Percentiles rank a stretch among this genome's conserved stretches.
Evolutionary conservation across 2,113 vertebrate species (phyloP).

Genomic region (Lagopus muta): DNA sequence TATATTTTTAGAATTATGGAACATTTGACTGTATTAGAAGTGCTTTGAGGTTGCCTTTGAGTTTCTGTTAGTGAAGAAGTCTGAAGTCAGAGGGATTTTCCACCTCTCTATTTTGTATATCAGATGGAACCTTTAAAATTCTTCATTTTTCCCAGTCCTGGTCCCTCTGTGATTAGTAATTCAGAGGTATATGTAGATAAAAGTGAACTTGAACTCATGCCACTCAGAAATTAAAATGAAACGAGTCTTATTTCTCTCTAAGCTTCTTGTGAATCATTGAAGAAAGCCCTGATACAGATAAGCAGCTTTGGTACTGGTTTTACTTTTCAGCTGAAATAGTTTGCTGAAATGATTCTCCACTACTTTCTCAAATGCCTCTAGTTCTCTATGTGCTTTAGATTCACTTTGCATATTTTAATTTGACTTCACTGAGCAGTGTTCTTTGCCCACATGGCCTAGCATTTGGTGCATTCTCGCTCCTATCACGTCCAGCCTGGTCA

Average conservation of each 20-base stretch:
- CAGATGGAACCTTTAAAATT: neutral
- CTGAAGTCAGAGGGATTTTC: neutral
- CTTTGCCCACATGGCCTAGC: neutral
- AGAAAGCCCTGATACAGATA: slow-evolving; percentile 8
- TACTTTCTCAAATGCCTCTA: neutral
- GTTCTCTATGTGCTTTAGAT: neutral
- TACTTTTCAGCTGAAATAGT: neutral
- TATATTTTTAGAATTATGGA: neutral
- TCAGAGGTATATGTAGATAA: slow-evolving; percentile 14
- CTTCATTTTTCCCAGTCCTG: neutral
- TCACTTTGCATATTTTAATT: neutral
- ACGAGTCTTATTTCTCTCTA: slow-evolving; percentile 20
- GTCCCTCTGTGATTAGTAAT: neutral
- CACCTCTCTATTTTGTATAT: neutral
- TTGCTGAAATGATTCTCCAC: neutral
- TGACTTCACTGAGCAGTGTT: neutral
- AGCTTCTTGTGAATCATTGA: slow-evolving; percentile 39
- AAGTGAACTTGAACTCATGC: slow-evolving; percentile 36
- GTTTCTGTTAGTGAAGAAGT: neutral
- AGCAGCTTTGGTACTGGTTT: slow-evolving; percentile 37
- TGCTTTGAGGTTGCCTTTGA: neutral
- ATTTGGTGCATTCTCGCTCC: neutral
- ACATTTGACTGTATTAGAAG: neutral
- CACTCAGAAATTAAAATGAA: slow-evolving; percentile 29
- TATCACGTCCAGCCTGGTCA: accelerated